phyloP scores from a whole-genome alignment of 92 coral and sea anemone genomes.

The Palythoa heliodiscus region DNA sequence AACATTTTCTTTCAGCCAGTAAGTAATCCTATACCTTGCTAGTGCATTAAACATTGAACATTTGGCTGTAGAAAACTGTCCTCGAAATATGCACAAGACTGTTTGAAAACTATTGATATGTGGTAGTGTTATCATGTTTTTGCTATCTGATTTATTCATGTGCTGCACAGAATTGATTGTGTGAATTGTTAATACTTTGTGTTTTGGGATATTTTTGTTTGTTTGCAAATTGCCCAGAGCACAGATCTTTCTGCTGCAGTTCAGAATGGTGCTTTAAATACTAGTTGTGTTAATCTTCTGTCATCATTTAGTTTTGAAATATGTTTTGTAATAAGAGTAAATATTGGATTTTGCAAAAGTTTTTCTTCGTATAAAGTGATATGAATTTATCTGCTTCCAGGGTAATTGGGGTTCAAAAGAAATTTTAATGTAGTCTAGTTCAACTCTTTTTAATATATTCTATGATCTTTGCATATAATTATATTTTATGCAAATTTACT shows the following conservation, averaged over 20 bases:
- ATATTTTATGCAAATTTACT: too few relatives aligned
- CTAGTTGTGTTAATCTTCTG: background rate
- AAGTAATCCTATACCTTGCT: background rate
- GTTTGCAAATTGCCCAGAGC: constrained; percentile 1
- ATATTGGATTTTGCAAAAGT: too few relatives aligned
- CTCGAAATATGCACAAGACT: background rate
- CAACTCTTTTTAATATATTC: too few relatives aligned
- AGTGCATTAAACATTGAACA: constrained; percentile 10
- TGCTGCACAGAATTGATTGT: background rate
- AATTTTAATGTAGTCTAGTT: too few relatives aligned
- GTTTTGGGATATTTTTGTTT: background rate
- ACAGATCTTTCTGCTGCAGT: background rate
- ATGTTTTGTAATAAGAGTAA: too few relatives aligned
- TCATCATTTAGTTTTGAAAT: background rate
- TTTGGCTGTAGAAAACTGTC: background rate
- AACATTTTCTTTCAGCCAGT: constrained; percentile 71
- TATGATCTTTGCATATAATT: too few relatives aligned
- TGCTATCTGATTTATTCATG: background rate
- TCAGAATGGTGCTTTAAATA: background rate
- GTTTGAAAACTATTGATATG: background rate
- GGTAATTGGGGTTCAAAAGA: too few relatives aligned
- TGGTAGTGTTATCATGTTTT: background rate
- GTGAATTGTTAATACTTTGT: background rate
- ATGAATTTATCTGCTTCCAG: too few relatives aligned
- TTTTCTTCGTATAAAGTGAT: too few relatives aligned